Base-by-base conservation (phyloP, 2,888 invertebrate genomes). In the Meiosimyza platycephala region DNA sequence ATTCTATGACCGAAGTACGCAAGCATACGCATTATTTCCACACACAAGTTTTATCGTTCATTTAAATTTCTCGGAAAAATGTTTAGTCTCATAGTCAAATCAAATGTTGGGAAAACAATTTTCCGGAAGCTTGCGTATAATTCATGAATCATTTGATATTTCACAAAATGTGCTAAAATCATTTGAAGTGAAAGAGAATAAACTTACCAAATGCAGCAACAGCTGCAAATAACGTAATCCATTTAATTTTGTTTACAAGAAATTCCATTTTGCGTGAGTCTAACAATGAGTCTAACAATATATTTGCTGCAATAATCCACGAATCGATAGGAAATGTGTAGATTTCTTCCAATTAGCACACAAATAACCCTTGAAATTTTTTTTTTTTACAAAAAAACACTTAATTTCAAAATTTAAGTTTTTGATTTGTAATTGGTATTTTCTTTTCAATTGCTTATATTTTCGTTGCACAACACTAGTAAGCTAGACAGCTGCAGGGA, bases 181-280 rank as follows among this genome's bases (percentile, higher is more conserved):
- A 3, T 60, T 13, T 12, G 28, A 33, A 16, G 57, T 57, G 18
- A 28, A n/a, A 57, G 7, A 18, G 0, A 16, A 57, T 57, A 16
- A 18, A 67, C 86, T 85, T 81, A 86, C 86, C 85, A 70, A 83
- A 79, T 66, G 80, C 78, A 79, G 82, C 80, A 73, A 81, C 81
- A 76, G 85, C 85, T 80, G 82, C 83, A 77, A 83, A 80, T 77
- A 85, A 79, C 75, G 81, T 84, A 79, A 86, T 83, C 85, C 86
- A 86, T 80, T 85, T 84, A 57, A 82, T 81, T 78, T 82, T 83
- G 77, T 80, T 81, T 78, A 78, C 79, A 75, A 81, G 79, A 79
- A 83, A 82, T 81, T 79, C 81, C 86, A 85, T 85, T 76, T 79
- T 78, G 78, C 72, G 48, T 48, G 47, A 54, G 40, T n/a, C 13